Percentiles rank a stretch among this genome's conserved stretches.
Conservation (phyloP, 2,888 invertebrate species). For the Heliconius ethilla region DNA sequence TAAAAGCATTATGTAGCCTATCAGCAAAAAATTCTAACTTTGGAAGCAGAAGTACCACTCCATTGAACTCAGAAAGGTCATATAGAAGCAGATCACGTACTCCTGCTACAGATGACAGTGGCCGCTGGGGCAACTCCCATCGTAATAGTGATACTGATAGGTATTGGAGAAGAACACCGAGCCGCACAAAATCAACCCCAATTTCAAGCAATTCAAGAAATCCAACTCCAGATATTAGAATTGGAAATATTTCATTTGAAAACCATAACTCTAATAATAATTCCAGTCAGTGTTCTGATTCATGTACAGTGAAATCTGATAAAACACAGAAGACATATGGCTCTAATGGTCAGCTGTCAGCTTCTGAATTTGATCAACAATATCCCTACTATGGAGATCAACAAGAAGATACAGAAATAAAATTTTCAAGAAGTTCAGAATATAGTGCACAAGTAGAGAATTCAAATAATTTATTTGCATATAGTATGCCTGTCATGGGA, state of each 20-base stretch:
- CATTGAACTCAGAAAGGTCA: slow-evolving; percentile 69
- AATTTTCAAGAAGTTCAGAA: slow-evolving; percentile 74
- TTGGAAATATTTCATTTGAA: slow-evolving; percentile 66
- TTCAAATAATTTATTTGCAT: slow-evolving; percentile 59
- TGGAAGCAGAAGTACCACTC: slow-evolving; percentile 71
- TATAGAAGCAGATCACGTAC: slow-evolving; percentile 72
- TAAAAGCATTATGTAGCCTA: slow-evolving; percentile 86
- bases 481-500: slow-evolving; percentile 58
- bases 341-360: slow-evolving; percentile 48
- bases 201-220: slow-evolving; percentile 62
- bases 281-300: slow-evolving; percentile 55
- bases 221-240: slow-evolving; percentile 62
- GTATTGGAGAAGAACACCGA: slow-evolving; percentile 73
- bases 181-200: slow-evolving; percentile 63
- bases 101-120: slow-evolving; percentile 65
- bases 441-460: slow-evolving; percentile 62
- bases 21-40: slow-evolving; percentile 72
- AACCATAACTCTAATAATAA: slow-evolving; percentile 53
- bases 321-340: slow-evolving; percentile 65
- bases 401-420: slow-evolving; percentile 71
- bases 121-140: slow-evolving; percentile 63
- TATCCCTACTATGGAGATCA: slow-evolving; percentile 68
- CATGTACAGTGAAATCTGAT: slow-evolving; percentile 64
- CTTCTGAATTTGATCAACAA: slow-evolving; percentile 65
- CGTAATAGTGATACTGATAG: slow-evolving; percentile 66